These are phyloP conservation scores for Dasysyrphus tricinctus DNA, from an alignment of 2,888 invertebrate species.

Conservation along the genomic window DNA sequence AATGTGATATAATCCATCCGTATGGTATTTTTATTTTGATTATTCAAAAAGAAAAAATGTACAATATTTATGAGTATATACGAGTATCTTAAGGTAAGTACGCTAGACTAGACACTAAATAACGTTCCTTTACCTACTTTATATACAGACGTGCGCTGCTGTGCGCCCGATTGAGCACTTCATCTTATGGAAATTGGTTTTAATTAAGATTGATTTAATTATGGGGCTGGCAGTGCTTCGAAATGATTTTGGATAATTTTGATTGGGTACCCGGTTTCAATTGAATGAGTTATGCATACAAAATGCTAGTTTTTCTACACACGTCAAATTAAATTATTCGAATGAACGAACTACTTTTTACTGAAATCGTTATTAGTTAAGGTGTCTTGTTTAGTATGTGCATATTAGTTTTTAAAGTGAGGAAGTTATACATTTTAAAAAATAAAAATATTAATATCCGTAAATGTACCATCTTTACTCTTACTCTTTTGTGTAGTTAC, in stretches of 20 bases:
- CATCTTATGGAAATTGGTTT: conserved; percentile 54
- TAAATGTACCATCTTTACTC: not conserved
- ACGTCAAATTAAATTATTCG: conserved; percentile 11
- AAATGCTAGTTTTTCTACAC: conserved; percentile 12
- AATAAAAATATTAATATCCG: not conserved
- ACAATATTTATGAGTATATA: conserved; percentile 25
- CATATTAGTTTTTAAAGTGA: not conserved
- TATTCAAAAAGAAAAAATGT: conserved; percentile 48
- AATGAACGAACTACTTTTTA: conserved; percentile 21
- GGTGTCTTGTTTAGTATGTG: not conserved
- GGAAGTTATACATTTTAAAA: not conserved
- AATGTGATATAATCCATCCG: conserved; percentile 52
- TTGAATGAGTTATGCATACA: conserved; percentile 46
- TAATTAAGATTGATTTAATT: conserved; percentile 65
- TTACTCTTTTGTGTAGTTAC: too few species aligned
- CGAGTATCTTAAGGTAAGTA: not conserved
- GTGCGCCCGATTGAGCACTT: conserved; percentile 36
- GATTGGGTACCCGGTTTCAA: conserved; percentile 57
- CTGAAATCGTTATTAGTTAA: conserved; percentile 16
- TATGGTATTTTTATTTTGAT: conserved; percentile 47
- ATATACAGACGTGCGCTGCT: not conserved
- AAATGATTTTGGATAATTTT: conserved; percentile 61
- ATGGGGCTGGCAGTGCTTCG: conserved; percentile 40
- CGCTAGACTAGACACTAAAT: conserved; percentile 31
- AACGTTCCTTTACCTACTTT: conserved; percentile 5